Evolutionary conservation across 1,140 invertebrate species (phyloP), one percentile per base, ranked within the genome.

Genomic region (Drosophila saltans): DNA sequence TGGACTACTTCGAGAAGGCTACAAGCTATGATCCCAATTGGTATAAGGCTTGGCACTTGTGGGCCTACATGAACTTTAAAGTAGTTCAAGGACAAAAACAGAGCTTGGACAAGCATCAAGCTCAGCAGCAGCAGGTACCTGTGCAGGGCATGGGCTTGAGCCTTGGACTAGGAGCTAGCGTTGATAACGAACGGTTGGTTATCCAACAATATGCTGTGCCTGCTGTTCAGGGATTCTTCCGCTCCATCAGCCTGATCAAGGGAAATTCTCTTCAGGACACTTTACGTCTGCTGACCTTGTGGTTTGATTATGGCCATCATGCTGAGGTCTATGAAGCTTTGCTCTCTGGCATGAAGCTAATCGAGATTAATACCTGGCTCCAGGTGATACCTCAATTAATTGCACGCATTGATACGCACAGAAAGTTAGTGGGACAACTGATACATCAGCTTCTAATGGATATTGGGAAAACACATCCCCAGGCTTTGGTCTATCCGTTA

Each of bases 321-420:
- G 94, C 96, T 0, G 97, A 98, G 90, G 98, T 99, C 0, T 97
- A 98, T 89, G 97, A 99, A 66, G 97, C 98, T 0, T 94, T 99
- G 16, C 94, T 96, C 0, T 98, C 99, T 75, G 98, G 98, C 0
- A 96, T 99, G 52, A 95, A 97, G 74, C 95, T 96, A 0, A 98
- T 99, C 36, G 97, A 99, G 83, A 98, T 99, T 66, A 98, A 99
- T 83, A 99, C 98, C 9, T 99, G 99, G 99, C 93, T 99, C 1
- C 98, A 99, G 94, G 98, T 99, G 0, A 99, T 99, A 78, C 99
- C 99, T 0, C 99, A 99, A 92, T 93, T 99, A 1, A 99, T 99
- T 76, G 98, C 99, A 1, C 94, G 99, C 58, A 99, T 99, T 72
- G 99, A 99, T 91, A 98, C 98, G 0, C 97, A 97, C 0, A 94